Evolutionary conservation across 2,888 invertebrate species (phyloP).

Genomic region (Tetragonula carbonaria): DNA sequence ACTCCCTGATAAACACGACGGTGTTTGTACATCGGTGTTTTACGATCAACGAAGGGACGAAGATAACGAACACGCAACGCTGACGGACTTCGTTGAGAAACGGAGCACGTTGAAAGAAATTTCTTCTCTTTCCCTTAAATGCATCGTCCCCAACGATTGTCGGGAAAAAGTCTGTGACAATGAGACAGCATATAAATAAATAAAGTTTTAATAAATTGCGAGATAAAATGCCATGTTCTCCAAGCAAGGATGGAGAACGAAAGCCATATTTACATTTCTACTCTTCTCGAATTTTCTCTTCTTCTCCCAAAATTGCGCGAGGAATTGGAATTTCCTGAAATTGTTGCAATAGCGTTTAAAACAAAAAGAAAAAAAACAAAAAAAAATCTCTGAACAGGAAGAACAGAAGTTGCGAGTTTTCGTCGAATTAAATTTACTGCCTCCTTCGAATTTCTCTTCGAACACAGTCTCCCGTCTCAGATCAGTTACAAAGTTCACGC

Average conservation of each 20-base stretch:
- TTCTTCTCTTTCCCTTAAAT: not conserved
- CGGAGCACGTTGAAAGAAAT: constrained; percentile 11
- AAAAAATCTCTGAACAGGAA: no score
- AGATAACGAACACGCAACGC: constrained; percentile 26
- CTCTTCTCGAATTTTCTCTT: not conserved
- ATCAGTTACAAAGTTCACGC: constrained; percentile 29
- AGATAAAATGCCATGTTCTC: not conserved
- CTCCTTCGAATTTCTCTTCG: not conserved
- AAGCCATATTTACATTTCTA: not conserved
- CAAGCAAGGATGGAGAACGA: no score
- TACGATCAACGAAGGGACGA: constrained; percentile 10
- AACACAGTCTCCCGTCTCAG: not conserved
- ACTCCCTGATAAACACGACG: constrained; percentile 16
- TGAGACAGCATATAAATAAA: not conserved
- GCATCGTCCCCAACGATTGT: constrained; percentile 20
- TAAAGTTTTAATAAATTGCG: not conserved
- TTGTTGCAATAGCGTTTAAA: no score
- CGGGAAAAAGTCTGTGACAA: not conserved
- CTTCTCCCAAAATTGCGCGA: no score
- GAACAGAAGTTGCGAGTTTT: not conserved
- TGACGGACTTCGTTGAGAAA: constrained; percentile 12
- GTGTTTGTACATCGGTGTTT: constrained; percentile 22
- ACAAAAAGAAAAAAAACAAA: no score
- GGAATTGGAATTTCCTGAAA: no score
- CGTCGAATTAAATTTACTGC: not conserved